These are phyloP conservation scores for Falco concolor DNA, from an alignment of 2,797 vertebrate genomes.

Conservation along the genomic window DNA sequence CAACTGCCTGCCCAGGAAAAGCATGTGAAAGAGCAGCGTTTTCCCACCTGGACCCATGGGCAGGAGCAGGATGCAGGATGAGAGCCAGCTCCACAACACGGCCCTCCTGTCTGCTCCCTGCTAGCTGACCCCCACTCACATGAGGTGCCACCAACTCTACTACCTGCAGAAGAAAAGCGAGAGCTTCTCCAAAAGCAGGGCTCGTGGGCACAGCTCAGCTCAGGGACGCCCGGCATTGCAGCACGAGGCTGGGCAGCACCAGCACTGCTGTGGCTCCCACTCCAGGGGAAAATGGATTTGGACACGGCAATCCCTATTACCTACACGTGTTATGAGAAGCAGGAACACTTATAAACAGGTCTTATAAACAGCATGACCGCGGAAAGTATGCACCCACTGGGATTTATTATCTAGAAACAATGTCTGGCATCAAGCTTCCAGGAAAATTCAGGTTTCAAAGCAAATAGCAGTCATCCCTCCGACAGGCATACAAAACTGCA, in stretches of 20 bases:
- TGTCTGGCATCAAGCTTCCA: neutral
- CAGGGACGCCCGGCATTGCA: fast-evolving
- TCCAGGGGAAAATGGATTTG: neutral
- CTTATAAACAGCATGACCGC: neutral
- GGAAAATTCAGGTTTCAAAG: constrained; percentile 30
- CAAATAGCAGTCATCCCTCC: neutral
- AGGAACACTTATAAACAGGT: neutral
- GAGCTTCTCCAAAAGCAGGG: neutral
- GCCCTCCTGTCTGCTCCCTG: neutral
- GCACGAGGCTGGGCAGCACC: neutral
- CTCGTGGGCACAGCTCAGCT: fast-evolving
- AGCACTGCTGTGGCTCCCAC: fast-evolving
- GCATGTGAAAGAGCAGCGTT: neutral
- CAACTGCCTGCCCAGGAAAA: neutral
- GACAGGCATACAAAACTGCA: neutral
- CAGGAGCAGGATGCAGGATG: fast-evolving
- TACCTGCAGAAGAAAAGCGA: neutral
- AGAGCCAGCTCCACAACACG: fast-evolving
- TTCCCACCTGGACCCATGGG: fast-evolving
- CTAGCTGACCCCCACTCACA: fast-evolving
- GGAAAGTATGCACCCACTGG: neutral
- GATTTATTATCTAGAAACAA: constrained; percentile 45
- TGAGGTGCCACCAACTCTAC: neutral
- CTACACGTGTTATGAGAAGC: neutral
- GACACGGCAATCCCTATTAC: fast-evolving